Evolutionary conservation across 2,888 invertebrate species (phyloP).

Genomic region (Melangyna quadrimaculata): DNA sequence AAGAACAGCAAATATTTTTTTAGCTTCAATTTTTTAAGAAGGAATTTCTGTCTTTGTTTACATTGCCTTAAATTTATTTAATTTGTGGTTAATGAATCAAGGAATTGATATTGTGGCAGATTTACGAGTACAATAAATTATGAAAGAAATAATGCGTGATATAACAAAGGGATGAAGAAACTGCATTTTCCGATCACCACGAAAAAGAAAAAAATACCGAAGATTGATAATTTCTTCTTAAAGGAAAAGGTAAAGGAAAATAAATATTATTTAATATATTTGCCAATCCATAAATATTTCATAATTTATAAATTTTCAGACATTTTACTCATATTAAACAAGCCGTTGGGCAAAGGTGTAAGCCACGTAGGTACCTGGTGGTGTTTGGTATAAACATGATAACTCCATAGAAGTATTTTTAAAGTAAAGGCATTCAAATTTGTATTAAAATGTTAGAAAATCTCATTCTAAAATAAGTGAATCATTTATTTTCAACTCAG

Average conservation of each 20-base stretch:
- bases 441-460: too few relatives aligned
- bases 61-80: slow-evolving; percentile 57
- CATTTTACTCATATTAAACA: too few relatives aligned
- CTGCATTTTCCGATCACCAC: neutral
- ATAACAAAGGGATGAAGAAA: neutral
- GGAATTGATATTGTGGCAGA: slow-evolving; percentile 60
- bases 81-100: slow-evolving; percentile 70
- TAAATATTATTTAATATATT: neutral
- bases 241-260: neutral
- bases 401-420: too few relatives aligned
- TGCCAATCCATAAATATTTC: neutral
- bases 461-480: too few relatives aligned
- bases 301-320: too few relatives aligned
- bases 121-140: slow-evolving; percentile 54
- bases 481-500: too few relatives aligned
- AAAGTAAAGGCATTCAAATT: too few relatives aligned
- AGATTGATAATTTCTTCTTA: neutral
- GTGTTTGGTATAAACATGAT: too few relatives aligned
- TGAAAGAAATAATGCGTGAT: neutral
- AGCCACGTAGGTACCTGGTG: too few relatives aligned
- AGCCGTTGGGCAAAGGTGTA: too few relatives aligned
- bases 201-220: neutral
- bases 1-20: slow-evolving; percentile 31
- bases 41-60: slow-evolving; percentile 35
- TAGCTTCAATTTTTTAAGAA: neutral